phyloP scores from a whole-genome alignment of 2,113 vertebrate genomes.

The Sakesphorus luctuosus region DNA sequence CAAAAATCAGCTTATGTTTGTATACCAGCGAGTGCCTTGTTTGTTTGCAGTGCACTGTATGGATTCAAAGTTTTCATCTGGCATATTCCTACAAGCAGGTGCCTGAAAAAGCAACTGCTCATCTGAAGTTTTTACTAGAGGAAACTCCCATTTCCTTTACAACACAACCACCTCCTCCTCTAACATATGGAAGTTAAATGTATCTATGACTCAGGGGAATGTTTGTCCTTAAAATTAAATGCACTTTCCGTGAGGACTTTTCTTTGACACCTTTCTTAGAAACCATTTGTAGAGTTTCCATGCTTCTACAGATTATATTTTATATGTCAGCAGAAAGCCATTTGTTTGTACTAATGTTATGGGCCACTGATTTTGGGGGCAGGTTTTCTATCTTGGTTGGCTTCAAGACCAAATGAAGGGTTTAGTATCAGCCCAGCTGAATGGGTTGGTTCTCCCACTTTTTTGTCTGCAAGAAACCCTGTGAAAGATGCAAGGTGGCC shows the following conservation, averaged over 20 bases:
- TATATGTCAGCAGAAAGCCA: not conserved
- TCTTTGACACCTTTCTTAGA: not conserved
- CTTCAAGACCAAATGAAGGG: not conserved
- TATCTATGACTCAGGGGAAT: not conserved
- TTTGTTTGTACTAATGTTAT: not conserved
- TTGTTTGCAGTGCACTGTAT: conserved; percentile 37
- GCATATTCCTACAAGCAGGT: conserved; percentile 36
- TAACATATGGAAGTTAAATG: conserved; percentile 1
- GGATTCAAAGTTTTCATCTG: conserved; percentile 1
- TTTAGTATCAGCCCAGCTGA: not conserved
- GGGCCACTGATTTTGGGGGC: not conserved
- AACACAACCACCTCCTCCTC: not conserved
- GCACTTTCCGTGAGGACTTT: not conserved
- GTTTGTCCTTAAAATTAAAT: not conserved
- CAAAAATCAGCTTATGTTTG: conserved; percentile 24
- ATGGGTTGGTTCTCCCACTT: not conserved
- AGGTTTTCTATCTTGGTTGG: not conserved
- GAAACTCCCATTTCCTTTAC: not conserved
- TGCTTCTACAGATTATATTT: not conserved
- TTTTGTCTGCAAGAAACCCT: not conserved
- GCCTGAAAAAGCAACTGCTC: conserved; percentile 36
- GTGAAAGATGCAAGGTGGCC: not conserved
- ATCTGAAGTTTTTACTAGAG: not conserved
- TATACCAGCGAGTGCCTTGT: not conserved
- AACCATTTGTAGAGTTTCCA: not conserved